Evolutionary conservation across 2,888 invertebrate genomes (phyloP).

Genomic region (Dynastes maya): DNA sequence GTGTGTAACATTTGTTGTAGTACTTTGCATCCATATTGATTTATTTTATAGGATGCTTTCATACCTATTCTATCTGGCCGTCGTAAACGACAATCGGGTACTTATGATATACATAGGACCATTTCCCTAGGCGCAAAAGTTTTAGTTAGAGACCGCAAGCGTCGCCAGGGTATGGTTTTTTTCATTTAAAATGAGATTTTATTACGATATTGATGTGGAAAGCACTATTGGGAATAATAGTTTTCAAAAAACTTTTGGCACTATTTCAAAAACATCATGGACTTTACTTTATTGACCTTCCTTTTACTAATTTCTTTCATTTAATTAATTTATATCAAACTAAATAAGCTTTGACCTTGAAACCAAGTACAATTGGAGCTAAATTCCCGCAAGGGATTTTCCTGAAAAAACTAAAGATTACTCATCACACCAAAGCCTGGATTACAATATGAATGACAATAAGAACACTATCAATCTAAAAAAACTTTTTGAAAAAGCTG

Average conservation of each 20-base stretch:
- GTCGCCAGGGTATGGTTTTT: no score
- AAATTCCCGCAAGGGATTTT: no score
- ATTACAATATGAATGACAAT: no score
- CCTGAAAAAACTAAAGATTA: no score
- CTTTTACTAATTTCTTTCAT: not conserved
- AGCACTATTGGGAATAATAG: not conserved
- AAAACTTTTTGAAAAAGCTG: no score
- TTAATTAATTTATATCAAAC: no score
- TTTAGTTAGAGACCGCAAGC: no score
- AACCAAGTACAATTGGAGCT: no score
- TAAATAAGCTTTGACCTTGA: no score
- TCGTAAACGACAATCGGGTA: slow-evolving; percentile 39
- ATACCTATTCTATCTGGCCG: slow-evolving; percentile 27
- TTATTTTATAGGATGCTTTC: slow-evolving; percentile 37
- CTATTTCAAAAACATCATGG: not conserved
- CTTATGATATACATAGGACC: not conserved
- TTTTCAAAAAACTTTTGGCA: not conserved
- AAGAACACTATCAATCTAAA: no score
- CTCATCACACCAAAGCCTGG: no score
- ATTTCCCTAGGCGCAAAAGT: slow-evolving; percentile 27
- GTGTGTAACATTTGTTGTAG: slow-evolving; percentile 42
- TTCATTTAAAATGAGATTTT: no score
- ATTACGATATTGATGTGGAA: slow-evolving; percentile 26
- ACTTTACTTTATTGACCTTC: not conserved
- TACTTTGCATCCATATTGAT: slow-evolving; percentile 43